Percentiles rank a stretch among this genome's conserved stretches.
These are phyloP conservation scores for Eudiplozoon nipponicum DNA, from an alignment of 2,888 invertebrate genomes.

Conservation along the genomic window DNA sequence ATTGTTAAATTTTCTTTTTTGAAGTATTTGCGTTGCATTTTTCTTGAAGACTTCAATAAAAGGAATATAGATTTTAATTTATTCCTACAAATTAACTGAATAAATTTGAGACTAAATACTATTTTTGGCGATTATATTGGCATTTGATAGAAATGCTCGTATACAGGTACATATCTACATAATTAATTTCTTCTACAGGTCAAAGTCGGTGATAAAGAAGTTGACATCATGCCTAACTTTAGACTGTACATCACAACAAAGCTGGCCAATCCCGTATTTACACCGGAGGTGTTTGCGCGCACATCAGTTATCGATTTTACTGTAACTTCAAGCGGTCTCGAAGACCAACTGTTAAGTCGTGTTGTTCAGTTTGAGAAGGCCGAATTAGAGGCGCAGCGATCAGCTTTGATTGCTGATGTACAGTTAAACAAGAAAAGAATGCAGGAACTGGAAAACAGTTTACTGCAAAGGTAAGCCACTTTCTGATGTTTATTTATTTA, in stretches of 20 bases:
- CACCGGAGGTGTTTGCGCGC: conserved; percentile 75
- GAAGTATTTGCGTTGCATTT: too few relatives aligned
- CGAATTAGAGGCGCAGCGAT: conserved; percentile 65
- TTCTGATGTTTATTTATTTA: too few relatives aligned
- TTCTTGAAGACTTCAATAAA: too few relatives aligned
- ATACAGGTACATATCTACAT: too few relatives aligned
- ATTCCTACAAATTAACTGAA: too few relatives aligned
- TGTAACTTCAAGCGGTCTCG: conserved; percentile 70
- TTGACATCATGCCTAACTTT: conserved; percentile 74
- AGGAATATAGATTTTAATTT: too few relatives aligned
- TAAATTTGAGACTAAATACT: too few relatives aligned
- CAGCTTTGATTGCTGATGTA: conserved; percentile 63
- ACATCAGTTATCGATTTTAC: conserved; percentile 87
- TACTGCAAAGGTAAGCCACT: conserved; percentile 54
- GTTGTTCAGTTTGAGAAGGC: conserved; percentile 82
- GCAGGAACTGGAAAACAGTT: conserved; percentile 68
- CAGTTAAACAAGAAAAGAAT: conserved; percentile 76
- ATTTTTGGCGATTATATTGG: too few relatives aligned
- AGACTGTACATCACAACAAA: conserved; percentile 80
- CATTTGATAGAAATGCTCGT: too few relatives aligned
- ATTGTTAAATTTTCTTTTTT: too few relatives aligned
- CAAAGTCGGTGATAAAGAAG: conserved; percentile 47
- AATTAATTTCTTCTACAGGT: too few relatives aligned
- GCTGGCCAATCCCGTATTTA: conserved; percentile 69
- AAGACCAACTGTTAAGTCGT: conserved; percentile 59